Conservation (phyloP, 2,888 invertebrate species). For the Hirtodrosophila trivittata region DNA sequence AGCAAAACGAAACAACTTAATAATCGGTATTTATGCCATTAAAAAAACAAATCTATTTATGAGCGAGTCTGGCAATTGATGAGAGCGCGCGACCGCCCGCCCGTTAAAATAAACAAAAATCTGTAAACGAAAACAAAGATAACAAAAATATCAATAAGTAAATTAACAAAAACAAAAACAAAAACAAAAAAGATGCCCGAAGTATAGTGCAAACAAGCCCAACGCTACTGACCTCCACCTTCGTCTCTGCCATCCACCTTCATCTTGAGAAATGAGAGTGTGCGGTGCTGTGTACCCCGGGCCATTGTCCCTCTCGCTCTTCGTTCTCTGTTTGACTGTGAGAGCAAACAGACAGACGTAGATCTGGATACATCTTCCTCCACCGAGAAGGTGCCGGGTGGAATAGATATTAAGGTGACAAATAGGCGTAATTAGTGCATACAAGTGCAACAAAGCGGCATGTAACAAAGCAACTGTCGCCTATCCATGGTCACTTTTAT, state of each 20-base stretch:
- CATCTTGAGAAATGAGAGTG: slow-evolving; percentile 27
- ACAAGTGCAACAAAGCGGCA: no score
- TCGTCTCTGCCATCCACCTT: slow-evolving; percentile 23
- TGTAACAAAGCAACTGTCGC: no score
- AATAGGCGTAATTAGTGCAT: no score
- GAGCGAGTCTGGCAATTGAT: slow-evolving; percentile 28
- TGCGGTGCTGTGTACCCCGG: slow-evolving; percentile 9
- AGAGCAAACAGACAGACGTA: no score
- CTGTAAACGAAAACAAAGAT: slow-evolving; percentile 32
- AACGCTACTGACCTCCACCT: slow-evolving; percentile 52
- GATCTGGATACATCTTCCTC: no score
- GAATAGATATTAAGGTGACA: no score
- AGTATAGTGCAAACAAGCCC: slow-evolving; percentile 51
- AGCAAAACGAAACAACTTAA: slow-evolving; percentile 29
- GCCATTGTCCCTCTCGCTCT: slow-evolving; percentile 23
- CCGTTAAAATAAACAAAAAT: slow-evolving; percentile 52
- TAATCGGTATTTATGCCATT: slow-evolving; percentile 31
- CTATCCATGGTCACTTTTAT: no score
- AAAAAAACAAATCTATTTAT: slow-evolving; percentile 36
- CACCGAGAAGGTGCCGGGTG: no score
- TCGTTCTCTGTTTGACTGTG: no score
- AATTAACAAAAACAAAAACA: no score
- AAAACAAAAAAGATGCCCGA: slow-evolving; percentile 17
- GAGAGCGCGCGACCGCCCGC: slow-evolving; percentile 43
- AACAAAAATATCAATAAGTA: no score